Evolutionary conservation across 2,113 vertebrate species (phyloP), one percentile per base, ranked within the genome.

Genomic region (Cettia cetti): DNA sequence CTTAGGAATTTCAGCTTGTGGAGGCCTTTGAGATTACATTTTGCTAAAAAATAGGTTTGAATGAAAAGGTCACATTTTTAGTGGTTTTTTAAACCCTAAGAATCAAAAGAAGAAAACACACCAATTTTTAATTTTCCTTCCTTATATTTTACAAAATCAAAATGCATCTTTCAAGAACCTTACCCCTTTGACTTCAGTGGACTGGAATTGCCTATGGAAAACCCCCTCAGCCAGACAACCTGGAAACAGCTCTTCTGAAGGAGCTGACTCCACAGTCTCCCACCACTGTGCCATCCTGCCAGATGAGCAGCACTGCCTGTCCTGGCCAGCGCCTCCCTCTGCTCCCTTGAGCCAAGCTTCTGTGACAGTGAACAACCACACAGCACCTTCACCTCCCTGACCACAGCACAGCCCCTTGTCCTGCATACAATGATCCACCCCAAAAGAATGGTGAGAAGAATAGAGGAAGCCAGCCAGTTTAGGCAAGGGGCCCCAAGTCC

Each of bases 361-460:
- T 39, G 30, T 6, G 0, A 74, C 21, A 68, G 40, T 27, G 76
- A 50, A 24, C 18, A 45, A 42, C 40, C 2, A 19, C 76, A 35
- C 37, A 42, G 40, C 50, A 71, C 30, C 37, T 54, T 54, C 86
- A 57, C 7, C 35, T 60, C 53, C 37, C 49, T 11, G 33, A 40
- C 39, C 68, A 27, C n/a, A 30, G 63, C 69, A 40, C 39, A 54
- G 19, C 15, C 61, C 40, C 44, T 20, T 10, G 30, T 35, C 19
- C 30, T 64, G 5, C 0, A 37, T 1, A 71, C 0, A 1, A 17
- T 0, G 0, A 59, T 63, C 54, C 53, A 81, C 54, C 33, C 28
- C 16, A 11, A 17, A 66, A 24, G 28, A 72, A 40, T 0, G 5
- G 31, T 17, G 39, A 75, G 28, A 90, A 14, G 20, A 65, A 53